Conservation (phyloP, 2,888 invertebrate species). For the Chorisops tibialis region DNA sequence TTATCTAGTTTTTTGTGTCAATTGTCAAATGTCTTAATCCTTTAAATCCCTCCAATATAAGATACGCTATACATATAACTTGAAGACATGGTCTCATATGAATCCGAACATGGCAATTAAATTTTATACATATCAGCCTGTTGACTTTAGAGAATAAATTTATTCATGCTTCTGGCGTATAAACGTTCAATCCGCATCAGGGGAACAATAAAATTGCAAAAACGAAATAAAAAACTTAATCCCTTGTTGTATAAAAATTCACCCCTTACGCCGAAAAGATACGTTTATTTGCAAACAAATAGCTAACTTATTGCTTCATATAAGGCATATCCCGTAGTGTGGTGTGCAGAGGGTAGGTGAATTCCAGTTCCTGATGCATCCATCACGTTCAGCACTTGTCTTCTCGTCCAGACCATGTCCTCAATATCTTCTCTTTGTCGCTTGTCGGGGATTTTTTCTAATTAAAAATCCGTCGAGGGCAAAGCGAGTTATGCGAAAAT, state of each 20-base stretch:
- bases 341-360: neutral
- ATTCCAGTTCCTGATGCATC: neutral
- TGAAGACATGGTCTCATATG: no score
- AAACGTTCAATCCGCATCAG: neutral
- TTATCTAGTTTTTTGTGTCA: no score
- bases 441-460: neutral
- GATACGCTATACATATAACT: no score
- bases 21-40: no score
- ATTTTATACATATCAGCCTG: neutral
- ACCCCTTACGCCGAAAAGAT: neutral
- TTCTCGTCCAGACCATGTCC: neutral
- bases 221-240: neutral
- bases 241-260: neutral
- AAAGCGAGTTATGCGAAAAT: slow-evolving; percentile 10
- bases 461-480: slow-evolving; percentile 1
- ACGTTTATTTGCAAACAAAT: slow-evolving; percentile 7
- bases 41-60: no score
- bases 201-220: neutral
- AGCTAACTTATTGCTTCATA: slow-evolving; percentile 11
- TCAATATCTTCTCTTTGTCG: neutral
- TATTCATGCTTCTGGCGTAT: slow-evolving; percentile 5
- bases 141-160: neutral
- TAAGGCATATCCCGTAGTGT: neutral
- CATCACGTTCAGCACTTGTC: neutral
- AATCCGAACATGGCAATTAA: neutral